Base-by-base conservation (phyloP, 1,140 invertebrate genomes). In the Venustaconcha ellipsiformis region DNA sequence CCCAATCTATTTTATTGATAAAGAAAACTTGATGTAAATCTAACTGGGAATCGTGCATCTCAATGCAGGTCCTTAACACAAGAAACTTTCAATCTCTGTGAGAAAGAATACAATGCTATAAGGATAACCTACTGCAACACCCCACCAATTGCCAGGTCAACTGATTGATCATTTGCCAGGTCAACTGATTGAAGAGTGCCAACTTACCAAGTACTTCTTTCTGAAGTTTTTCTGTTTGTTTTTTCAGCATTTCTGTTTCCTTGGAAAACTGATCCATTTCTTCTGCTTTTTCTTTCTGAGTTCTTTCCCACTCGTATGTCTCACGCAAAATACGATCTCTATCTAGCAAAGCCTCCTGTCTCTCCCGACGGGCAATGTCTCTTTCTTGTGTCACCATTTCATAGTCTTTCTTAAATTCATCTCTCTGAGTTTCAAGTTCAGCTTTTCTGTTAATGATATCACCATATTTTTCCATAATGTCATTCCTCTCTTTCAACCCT, bases 401-500 rank as follows among this genome's bases (percentile, higher is more conserved):
- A 65, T 78, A 86, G 64, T 87, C 86, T 70, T 85, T 86, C 57
- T 78, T 74, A 56, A 82, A 80, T 58, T 85, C 83, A 72, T 88
- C 86, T 56, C 82, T 73, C 62, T 86, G 83, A 18, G 79, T 82
- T 56, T 84, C 80, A 14, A 86, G 78, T 65, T 87, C 87, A 57
- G 87, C 82, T 37, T 85, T 82, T 76, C 84, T 83, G 71, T 81
- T 83, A 3, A 91, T 92, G 78, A 93, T 92, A 82, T 94, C 94
- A n/a, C 80, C 82, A 80, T 94, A 94, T 85, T 94, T 95, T 80
- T 94, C 93, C 20, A 93, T 91, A 56, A 96, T 88, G 83, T 97
- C 95, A 82, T 95, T 94, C 83, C 94, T 94, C 84, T 96, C 93
- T 87, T 96, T 95, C 14, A 96, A 88, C n/a, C 94, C 94, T 78